Percentiles rank a stretch among this genome's conserved stretches.
Evolutionary conservation across 2,888 invertebrate species (phyloP).

Genomic region (Acanthacorydalis orientalis): DNA sequence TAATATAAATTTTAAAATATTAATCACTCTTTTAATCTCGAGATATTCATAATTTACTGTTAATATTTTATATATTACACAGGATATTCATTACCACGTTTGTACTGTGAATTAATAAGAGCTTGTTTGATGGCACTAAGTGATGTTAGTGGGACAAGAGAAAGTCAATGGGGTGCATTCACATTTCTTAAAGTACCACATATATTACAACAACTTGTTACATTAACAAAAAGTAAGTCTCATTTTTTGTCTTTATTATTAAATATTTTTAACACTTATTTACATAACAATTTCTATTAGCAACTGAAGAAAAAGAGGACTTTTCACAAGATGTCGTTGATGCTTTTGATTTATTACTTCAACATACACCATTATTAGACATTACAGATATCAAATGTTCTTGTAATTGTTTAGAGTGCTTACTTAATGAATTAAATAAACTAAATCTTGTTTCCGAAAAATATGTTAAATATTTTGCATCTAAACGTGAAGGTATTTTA

Average conservation of each 20-base stretch:
- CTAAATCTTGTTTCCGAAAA: conserved; percentile 62
- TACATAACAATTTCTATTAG: conserved; percentile 6
- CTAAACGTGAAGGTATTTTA: conserved; percentile 42
- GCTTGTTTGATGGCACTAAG: conserved; percentile 81
- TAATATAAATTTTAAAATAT: background rate
- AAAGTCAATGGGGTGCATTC: conserved; percentile 87
- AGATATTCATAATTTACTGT: too few species aligned
- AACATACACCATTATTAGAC: conserved; percentile 70
- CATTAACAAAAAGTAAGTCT: conserved; percentile 31
- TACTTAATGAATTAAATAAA: conserved; percentile 68
- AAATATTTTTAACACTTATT: conserved; percentile 2
- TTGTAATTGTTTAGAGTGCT: conserved; percentile 71
- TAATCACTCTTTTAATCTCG: background rate
- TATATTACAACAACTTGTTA: conserved; percentile 53
- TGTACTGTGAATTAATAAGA: conserved; percentile 79
- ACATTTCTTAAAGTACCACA: conserved; percentile 82
- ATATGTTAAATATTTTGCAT: conserved; percentile 54
- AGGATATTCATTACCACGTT: conserved; percentile 55
- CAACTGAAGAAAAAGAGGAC: conserved; percentile 38
- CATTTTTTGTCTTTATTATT: conserved; percentile 1
- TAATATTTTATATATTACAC: conserved; percentile 11
- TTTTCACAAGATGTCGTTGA: conserved; percentile 61
- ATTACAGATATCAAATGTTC: conserved; percentile 78
- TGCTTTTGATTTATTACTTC: conserved; percentile 70
- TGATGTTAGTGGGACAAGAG: conserved; percentile 70